These are phyloP conservation scores for Himalopsyche tibetana DNA, from an alignment of 2,888 invertebrate genomes.

Conservation along the genomic window DNA sequence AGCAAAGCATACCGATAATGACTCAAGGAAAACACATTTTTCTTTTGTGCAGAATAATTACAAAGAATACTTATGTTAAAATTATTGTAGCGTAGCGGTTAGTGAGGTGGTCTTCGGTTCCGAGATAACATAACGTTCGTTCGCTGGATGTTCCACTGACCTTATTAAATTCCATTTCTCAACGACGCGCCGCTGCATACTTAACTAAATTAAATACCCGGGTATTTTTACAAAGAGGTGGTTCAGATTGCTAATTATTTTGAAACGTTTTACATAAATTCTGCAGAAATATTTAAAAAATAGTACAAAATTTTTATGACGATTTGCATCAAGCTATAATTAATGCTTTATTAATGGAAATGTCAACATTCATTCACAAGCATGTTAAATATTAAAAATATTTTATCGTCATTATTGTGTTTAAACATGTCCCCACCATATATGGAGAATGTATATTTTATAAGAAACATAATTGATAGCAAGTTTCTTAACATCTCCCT, in stretches of 20 bases:
- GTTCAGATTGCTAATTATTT: background rate
- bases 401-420: no score
- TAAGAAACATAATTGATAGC: no score
- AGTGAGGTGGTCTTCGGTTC: background rate
- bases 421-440: no score
- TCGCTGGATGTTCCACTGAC: conserved; percentile 28
- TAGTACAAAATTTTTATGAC: no score
- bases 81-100: conserved; percentile 25
- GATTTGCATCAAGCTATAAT: no score
- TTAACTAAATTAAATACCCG: background rate
- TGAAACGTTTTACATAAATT: no score
- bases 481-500: no score
- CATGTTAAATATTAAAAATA: no score
- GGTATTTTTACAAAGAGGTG: conserved; percentile 5
- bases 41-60: background rate
- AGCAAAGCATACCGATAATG: background rate
- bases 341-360: no score
- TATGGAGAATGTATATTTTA: no score
- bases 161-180: background rate
- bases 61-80: background rate
- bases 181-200: conserved; percentile 19
- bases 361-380: no score
- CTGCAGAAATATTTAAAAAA: no score
- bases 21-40: background rate
- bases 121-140: conserved; percentile 10